Evolutionary conservation across 2,113 vertebrate genomes (phyloP).

Genomic region (Saccopteryx bilineata): DNA sequence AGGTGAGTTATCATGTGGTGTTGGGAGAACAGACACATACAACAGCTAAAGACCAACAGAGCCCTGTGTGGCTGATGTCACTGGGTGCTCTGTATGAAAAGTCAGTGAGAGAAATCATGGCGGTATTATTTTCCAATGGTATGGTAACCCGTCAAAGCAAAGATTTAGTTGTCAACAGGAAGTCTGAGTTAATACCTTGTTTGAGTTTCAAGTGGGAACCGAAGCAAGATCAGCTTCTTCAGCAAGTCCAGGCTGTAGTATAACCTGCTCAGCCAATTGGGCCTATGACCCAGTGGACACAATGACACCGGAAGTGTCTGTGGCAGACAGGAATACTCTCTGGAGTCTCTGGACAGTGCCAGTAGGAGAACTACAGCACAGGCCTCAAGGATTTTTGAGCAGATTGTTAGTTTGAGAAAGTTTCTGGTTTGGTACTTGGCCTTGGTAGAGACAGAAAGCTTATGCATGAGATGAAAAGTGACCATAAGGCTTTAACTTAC

Average conservation of each 20-base stretch:
- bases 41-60: not conserved
- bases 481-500: not conserved
- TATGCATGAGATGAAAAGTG: not conserved
- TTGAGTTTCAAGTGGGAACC: not conserved
- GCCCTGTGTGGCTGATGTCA: not conserved
- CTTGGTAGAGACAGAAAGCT: not conserved
- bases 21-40: not conserved
- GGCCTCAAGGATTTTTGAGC: not conserved
- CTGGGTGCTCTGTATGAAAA: not conserved
- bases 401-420: not conserved
- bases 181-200: not conserved
- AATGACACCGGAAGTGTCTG: not conserved
- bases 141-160: not conserved
- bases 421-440: not conserved
- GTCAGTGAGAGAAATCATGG: not conserved
- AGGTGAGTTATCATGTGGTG: not conserved
- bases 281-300: not conserved
- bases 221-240: not conserved
- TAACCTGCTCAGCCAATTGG: not conserved
- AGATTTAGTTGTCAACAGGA: not conserved
- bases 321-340: not conserved
- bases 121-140: not conserved
- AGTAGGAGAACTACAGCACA: not conserved
- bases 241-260: not conserved
- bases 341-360: not conserved